Conservation (phyloP, 2,888 invertebrate genomes). For the Mamestra brassicae region DNA sequence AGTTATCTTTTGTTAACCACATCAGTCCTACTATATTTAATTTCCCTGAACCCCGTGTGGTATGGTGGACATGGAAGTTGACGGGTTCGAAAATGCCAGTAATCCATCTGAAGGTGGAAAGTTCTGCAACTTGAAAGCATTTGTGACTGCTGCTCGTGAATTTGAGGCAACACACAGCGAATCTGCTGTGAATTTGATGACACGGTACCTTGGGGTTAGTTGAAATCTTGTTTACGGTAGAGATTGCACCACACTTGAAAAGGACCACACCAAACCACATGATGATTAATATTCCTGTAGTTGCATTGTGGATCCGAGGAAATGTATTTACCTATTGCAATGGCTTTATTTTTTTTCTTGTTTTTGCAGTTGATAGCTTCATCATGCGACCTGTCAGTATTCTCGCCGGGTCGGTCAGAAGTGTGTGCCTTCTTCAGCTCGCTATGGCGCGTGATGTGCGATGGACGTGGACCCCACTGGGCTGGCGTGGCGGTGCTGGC, state of each 20-base stretch:
- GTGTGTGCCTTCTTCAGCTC: conserved; percentile 93
- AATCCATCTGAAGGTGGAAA: conserved; percentile 82
- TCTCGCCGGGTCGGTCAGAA: conserved; percentile 92
- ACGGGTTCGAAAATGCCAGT: conserved; percentile 78
- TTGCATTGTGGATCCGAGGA: neutral
- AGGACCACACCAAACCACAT: neutral
- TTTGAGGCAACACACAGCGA: conserved; percentile 90
- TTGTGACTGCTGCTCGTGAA: conserved; percentile 89
- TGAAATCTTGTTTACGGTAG: neutral
- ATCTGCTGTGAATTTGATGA: conserved; percentile 88
- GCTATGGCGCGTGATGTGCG: conserved; percentile 92
- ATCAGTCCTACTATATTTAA: neutral
- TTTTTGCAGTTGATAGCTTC: conserved; percentile 91
- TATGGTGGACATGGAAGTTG: conserved; percentile 83
- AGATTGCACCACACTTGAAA: neutral
- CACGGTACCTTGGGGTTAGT: conserved; percentile 88
- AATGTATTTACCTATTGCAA: neutral
- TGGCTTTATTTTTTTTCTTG: neutral
- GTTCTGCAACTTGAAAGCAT: conserved; percentile 88
- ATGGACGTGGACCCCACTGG: conserved; percentile 92
- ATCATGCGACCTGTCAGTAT: conserved; percentile 92
- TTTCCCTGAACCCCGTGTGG: conserved; percentile 35
- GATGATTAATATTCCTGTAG: neutral
- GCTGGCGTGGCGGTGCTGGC: conserved; percentile 92
- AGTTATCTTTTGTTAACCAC: neutral